Evolutionary conservation across 2,113 vertebrate species (phyloP), one percentile per base, ranked within the genome.

Genomic region (Seriola aureovittata): DNA sequence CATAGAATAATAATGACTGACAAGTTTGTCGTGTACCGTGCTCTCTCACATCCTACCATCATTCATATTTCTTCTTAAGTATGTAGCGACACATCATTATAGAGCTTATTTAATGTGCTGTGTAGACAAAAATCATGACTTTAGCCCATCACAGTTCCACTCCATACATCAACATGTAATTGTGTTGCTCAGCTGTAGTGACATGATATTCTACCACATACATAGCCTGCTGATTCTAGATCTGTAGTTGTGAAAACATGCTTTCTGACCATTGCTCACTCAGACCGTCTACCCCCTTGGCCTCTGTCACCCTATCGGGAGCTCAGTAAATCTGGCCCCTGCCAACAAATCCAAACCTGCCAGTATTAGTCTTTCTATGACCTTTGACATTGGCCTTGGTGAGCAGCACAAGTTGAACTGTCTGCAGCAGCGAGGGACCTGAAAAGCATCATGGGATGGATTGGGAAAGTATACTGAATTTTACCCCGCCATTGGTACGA

Each of bases 351-450:
- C 90, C 88, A 93, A 93, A 93, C 89, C 86, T 86, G 78, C 84
- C 74, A 91, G 81, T 88, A 96, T 82, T 96, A 98, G 97, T 96
- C 94, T 96, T 93, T 90, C 95, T 90, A 93, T 90, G 95, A 96
- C 94, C 95, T 99, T 99, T 99, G 98, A 99, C 98, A 97, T 98
- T 99, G 98, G 98, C 98, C 98, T 97, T 98, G 98, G 97, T 99
- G 98, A 99, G 97, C 98, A 98, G 97, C 97, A 98, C 97, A 98
- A 98, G 98, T 97, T 99, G 98, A 99, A 97, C 98, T 97, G 97
- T 98, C 97, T 98, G 97, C 97, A 96, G 97, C 98, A 97, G 97
- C 98, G 98, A 98, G 98, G 98, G 98, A 99, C 97, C 97, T 96
- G 97, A 97, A 99, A 99, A 97, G 96, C 98, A 96, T 97, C 98